These are phyloP conservation scores for Ostrea edulis DNA, from an alignment of 1,140 invertebrate genomes.

Conservation along the genomic window DNA sequence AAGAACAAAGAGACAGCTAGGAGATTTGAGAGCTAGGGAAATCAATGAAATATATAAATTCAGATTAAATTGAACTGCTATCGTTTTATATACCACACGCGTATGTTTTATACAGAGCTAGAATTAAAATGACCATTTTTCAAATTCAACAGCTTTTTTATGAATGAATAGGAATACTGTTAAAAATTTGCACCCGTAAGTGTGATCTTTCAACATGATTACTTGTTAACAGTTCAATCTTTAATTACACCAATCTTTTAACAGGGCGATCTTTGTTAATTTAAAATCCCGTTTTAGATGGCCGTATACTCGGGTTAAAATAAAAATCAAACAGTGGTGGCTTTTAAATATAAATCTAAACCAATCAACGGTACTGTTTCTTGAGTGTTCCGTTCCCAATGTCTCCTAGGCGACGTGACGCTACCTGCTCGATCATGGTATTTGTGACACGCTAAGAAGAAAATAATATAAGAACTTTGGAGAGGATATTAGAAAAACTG, in stretches of 20 bases:
- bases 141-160: neutral
- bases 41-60: neutral
- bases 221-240: neutral
- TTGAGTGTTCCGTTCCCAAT: conserved; percentile 24
- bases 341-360: conserved; percentile 32
- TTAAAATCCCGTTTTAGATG: conserved; percentile 7
- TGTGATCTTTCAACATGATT: neutral
- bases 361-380: conserved; percentile 28
- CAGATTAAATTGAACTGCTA: neutral
- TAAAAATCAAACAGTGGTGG: conserved; percentile 29
- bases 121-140: neutral
- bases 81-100: neutral
- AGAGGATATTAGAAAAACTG: conserved; percentile 9
- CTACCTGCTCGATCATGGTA: conserved; percentile 30
- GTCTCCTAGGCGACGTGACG: conserved; percentile 18
- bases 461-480: conserved; percentile 23
- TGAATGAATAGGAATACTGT: neutral
- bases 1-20: neutral
- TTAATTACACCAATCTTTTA: neutral
- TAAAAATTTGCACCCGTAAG: neutral
- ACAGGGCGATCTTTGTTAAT: neutral
- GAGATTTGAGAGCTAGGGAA: neutral
- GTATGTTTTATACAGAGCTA: neutral
- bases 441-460: conserved; percentile 22
- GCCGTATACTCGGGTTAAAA: conserved; percentile 2